Percentiles rank a stretch among this genome's conserved stretches.
phyloP scores from a whole-genome alignment of 2,113 vertebrate species.

The Mobula birostris region DNA sequence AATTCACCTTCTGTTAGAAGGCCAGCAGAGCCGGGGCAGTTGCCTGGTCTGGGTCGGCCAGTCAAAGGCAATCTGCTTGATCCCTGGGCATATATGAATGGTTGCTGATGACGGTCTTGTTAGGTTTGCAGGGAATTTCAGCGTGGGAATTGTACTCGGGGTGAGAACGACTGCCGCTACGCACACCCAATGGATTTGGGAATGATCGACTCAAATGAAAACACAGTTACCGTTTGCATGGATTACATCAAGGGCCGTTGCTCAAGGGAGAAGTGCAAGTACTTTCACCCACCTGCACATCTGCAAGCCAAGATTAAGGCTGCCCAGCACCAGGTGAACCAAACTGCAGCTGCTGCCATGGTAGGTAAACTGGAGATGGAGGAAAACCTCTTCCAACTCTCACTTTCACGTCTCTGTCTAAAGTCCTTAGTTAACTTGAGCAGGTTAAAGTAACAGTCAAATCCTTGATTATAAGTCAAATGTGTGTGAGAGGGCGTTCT shows the following conservation, averaged over 20 bases:
- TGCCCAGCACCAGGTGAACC: slow-evolving; percentile 89
- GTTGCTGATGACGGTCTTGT: slow-evolving; percentile 42
- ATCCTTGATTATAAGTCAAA: background rate
- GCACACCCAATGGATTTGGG: slow-evolving; percentile 87
- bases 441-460: background rate
- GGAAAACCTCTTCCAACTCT: background rate
- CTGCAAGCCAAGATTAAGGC: slow-evolving; percentile 97
- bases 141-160: slow-evolving; percentile 92
- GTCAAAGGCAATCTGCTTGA: background rate
- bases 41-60: no score
- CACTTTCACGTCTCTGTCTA: background rate
- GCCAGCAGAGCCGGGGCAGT: no score
- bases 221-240: slow-evolving; percentile 97
- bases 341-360: slow-evolving; percentile 72
- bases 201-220: slow-evolving; percentile 96
- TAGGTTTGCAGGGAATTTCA: slow-evolving; percentile 97
- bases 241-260: slow-evolving; percentile 98
- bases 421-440: background rate
- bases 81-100: background rate
- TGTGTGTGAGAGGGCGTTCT: background rate
- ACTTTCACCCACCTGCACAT: slow-evolving; percentile 95
- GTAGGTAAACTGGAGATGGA: slow-evolving; percentile 57
- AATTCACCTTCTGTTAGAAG: no score
- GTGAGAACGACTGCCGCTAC: slow-evolving; percentile 95
- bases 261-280: slow-evolving; percentile 96